Conservation (phyloP, 2,797 vertebrate species). For the Arctocebus calabarensis region DNA sequence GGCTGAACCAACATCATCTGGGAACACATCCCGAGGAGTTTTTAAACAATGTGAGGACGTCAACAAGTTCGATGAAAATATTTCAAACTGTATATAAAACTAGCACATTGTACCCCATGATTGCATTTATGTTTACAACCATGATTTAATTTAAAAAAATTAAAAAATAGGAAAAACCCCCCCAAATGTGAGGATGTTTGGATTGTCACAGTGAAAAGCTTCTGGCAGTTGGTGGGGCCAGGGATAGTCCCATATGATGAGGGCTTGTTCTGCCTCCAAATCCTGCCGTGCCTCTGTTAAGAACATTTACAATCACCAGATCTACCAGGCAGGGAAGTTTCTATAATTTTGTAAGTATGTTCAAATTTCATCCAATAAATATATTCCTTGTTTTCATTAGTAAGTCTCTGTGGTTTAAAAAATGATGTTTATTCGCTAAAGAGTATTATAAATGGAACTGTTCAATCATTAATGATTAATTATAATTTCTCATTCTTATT, state of each 20-base stretch:
- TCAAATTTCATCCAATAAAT: neutral
- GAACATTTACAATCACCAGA: neutral
- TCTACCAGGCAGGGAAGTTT: neutral
- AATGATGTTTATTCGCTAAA: neutral
- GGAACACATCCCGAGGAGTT: neutral
- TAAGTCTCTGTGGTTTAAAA: neutral
- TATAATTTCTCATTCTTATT: neutral
- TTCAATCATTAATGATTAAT: neutral
- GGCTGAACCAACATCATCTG: neutral
- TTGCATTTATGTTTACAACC: too few species aligned
- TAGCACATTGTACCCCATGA: too few species aligned
- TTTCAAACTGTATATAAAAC: too few species aligned
- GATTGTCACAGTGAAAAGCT: neutral
- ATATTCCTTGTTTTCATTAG: constrained; percentile 13
- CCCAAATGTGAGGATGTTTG: neutral
- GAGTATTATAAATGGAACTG: neutral
- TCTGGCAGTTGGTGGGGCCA: neutral
- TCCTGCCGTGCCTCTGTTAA: neutral
- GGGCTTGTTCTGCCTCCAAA: neutral
- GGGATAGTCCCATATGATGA: neutral
- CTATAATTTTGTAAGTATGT: neutral
- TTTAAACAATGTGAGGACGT: neutral
- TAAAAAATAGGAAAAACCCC: too few species aligned
- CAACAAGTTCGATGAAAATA: too few species aligned
- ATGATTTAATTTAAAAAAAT: too few species aligned